phyloP scores from a whole-genome alignment of 2,888 invertebrate species.

The Melanostoma scalare region DNA sequence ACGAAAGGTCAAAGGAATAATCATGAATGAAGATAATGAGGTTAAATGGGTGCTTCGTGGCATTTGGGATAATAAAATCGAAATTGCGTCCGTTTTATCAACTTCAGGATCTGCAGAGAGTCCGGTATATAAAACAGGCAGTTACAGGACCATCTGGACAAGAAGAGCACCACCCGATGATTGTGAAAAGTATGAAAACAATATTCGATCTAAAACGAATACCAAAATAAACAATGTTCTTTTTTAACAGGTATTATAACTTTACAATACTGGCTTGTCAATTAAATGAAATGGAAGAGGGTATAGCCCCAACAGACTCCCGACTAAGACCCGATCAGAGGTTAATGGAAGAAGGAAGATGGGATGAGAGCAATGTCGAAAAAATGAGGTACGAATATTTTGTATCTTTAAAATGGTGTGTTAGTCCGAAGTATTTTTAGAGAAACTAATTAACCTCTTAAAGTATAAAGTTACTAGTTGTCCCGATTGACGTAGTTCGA shows the following conservation, averaged over 20 bases:
- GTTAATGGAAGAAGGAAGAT: slow-evolving; percentile 96
- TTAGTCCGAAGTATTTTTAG: slow-evolving; percentile 5
- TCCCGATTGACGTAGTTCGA: too few species aligned
- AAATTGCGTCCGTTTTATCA: slow-evolving; percentile 93
- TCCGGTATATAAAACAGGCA: slow-evolving; percentile 96
- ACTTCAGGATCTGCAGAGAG: slow-evolving; percentile 84
- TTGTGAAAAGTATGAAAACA: slow-evolving; percentile 83
- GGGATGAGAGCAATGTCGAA: slow-evolving; percentile 95
- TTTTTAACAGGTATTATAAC: slow-evolving; percentile 88
- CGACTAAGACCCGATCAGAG: slow-evolving; percentile 97
- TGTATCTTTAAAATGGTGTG: neutral
- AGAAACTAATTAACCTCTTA: neutral
- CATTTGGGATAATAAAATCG: slow-evolving; percentile 98
- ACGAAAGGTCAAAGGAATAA: slow-evolving; percentile 92
- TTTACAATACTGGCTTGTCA: slow-evolving; percentile 98
- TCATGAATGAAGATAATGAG: slow-evolving; percentile 88
- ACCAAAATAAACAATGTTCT: neutral
- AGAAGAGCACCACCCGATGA: slow-evolving; percentile 88
- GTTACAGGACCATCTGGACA: slow-evolving; percentile 93
- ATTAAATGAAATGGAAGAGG: slow-evolving; percentile 96
- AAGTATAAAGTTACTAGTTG: too few species aligned
- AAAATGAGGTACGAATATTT: slow-evolving; percentile 84
- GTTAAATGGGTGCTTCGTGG: slow-evolving; percentile 91
- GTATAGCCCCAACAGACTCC: slow-evolving; percentile 97
- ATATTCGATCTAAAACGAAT: neutral